Percentiles rank a stretch among this genome's conserved stretches.
Conservation (phyloP, 2,888 invertebrate genomes). For the Arctia plantaginis region DNA sequence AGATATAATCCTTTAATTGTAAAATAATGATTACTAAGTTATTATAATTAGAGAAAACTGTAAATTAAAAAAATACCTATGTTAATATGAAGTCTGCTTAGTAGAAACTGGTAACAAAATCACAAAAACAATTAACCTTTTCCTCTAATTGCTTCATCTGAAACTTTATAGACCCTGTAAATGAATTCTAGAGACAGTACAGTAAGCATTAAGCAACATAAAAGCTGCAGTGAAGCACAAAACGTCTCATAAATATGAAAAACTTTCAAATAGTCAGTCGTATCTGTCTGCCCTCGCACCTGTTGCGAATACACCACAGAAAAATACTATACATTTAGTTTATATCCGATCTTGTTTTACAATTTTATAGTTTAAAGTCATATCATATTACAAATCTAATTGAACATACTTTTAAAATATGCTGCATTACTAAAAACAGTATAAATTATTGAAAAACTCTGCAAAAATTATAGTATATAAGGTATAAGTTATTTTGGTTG, state of each 20-base stretch:
- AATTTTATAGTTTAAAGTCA: not conserved
- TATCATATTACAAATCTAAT: not conserved
- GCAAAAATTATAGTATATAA: not conserved
- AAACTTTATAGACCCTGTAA: constrained; percentile 4
- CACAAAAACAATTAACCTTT: not conserved
- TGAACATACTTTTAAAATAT: not conserved
- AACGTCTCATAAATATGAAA: constrained; percentile 72
- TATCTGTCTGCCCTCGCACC: constrained; percentile 61
- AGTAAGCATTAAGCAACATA: not conserved
- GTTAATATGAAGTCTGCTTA: not conserved
- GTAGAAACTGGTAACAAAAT: not conserved
- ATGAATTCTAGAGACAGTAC: not conserved
- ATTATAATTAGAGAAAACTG: not conserved
- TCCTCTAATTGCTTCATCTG: not conserved
- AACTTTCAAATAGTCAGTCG: constrained; percentile 60
- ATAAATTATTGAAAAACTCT: too few species aligned
- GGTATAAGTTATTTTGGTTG: not conserved
- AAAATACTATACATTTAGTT: constrained; percentile 1
- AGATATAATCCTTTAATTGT: not conserved
- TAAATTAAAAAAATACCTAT: not conserved
- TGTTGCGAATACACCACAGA: constrained; percentile 56
- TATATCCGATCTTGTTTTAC: not conserved
- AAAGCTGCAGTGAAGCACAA: constrained; percentile 4
- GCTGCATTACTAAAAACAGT: not conserved
- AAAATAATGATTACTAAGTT: not conserved